A percentile compares a stretch with the other conserved stretches of the same genome.
Evolutionary conservation across 2,797 vertebrate genomes (phyloP).

Genomic region (Neomorphus geoffroyi): DNA sequence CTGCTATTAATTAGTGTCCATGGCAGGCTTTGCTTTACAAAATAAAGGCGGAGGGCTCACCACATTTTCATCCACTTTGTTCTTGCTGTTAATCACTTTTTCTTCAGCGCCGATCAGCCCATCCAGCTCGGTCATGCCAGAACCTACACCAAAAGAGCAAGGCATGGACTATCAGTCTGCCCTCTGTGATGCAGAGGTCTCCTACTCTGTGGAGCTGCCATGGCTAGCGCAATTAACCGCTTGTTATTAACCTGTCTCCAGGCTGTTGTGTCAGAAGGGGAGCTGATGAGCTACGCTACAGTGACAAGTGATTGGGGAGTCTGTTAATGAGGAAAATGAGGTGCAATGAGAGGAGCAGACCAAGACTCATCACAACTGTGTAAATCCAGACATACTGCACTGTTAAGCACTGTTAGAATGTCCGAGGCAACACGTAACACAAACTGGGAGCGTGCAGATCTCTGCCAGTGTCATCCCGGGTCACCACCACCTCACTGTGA

Average conservation of each 20-base stretch:
- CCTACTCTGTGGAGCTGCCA: not conserved
- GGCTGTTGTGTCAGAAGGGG: not conserved
- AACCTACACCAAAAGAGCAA: conserved; percentile 80
- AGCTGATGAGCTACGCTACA: not conserved
- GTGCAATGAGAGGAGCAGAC: conserved; percentile 16
- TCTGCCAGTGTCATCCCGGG: not conserved
- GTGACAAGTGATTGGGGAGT: not conserved
- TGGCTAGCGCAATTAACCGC: not conserved
- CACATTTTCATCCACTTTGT: conserved; percentile 89
- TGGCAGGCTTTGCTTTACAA: not conserved
- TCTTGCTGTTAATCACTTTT: conserved; percentile 92
- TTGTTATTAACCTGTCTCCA: conserved; percentile 4
- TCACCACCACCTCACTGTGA: not conserved
- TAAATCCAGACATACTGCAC: not conserved
- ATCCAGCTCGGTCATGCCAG: conserved; percentile 87
- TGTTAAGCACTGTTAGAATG: not conserved
- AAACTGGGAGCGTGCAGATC: fast-evolving
- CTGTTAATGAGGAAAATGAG: conserved; percentile 50
- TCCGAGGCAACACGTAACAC: not conserved
- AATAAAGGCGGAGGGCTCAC: conserved; percentile 76
- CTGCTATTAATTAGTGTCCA: not conserved
- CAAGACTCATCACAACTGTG: not conserved
- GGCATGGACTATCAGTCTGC: not conserved
- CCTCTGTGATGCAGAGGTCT: not conserved
- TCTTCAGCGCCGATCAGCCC: conserved; percentile 92